phyloP scores from a whole-genome alignment of 1,140 invertebrate species.

The Aphaenogaster rudis region DNA sequence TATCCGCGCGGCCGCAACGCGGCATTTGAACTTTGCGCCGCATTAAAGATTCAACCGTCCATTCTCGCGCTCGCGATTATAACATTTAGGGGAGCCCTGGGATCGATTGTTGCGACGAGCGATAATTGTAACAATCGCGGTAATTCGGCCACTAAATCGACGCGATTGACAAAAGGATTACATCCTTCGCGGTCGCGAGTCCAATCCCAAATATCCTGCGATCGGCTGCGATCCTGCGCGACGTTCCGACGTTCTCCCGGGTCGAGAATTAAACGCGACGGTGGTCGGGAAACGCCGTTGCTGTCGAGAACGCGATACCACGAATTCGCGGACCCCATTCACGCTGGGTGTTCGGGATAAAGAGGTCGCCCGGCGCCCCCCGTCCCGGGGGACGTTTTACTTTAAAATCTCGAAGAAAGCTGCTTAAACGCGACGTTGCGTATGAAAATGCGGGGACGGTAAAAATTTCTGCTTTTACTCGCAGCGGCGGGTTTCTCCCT shows the following conservation, averaged over 20 bases:
- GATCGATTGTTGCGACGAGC: slow-evolving; percentile 34
- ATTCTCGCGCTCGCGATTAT: slow-evolving; percentile 37
- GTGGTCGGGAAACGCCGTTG: not conserved
- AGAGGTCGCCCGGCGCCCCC: slow-evolving; percentile 50
- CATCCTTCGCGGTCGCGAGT: not conserved
- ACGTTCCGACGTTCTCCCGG: not conserved
- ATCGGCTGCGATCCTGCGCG: not conserved
- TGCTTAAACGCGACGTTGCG: slow-evolving; percentile 83
- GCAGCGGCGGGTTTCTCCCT: slow-evolving; percentile 45
- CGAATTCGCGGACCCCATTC: slow-evolving; percentile 26
- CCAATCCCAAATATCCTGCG: not conserved
- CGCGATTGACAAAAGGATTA: slow-evolving; percentile 25
- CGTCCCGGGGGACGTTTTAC: slow-evolving; percentile 81
- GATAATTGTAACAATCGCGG: slow-evolving; percentile 50
- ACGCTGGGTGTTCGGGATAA: slow-evolving; percentile 27
- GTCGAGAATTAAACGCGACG: not conserved
- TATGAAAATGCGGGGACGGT: slow-evolving; percentile 75
- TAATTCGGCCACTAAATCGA: slow-evolving; percentile 36
- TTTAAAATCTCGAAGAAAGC: slow-evolving; percentile 83
- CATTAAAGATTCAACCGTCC: slow-evolving; percentile 43
- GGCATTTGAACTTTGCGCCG: slow-evolving; percentile 8
- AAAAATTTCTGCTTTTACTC: slow-evolving; percentile 72
- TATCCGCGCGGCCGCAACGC: slow-evolving; percentile 1
- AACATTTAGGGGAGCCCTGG: slow-evolving; percentile 23
- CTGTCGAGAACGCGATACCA: not conserved